These are phyloP conservation scores for Psephotus haematonotus DNA, from an alignment of 2,113 vertebrate genomes.

Conservation along the genomic window DNA sequence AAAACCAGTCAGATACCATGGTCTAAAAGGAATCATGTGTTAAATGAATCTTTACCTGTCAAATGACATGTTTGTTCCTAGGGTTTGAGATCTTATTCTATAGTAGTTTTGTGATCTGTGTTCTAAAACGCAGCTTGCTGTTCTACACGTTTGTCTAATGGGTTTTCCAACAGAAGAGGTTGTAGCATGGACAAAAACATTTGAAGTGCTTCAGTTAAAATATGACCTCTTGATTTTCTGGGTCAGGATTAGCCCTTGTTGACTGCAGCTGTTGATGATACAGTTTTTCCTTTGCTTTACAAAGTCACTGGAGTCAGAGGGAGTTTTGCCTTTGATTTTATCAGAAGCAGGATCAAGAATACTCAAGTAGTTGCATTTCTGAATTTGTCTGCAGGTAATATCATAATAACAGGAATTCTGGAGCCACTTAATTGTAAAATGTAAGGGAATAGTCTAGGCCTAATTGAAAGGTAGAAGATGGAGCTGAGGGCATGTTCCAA, in stretches of 20 bases:
- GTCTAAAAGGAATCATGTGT: not conserved
- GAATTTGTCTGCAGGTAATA: conserved; percentile 18
- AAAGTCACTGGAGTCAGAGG: not conserved
- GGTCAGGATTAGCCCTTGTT: not conserved
- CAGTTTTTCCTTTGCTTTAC: not conserved
- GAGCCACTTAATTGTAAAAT: conserved; percentile 12
- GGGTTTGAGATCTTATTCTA: not conserved
- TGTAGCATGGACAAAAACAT: not conserved
- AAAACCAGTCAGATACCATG: not conserved
- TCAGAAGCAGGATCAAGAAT: not conserved
- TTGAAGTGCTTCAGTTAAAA: not conserved
- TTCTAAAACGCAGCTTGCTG: not conserved
- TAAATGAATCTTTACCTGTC: not conserved
- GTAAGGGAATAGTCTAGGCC: not conserved
- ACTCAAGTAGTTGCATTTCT: not conserved
- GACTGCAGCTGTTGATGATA: not conserved
- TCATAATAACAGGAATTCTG: not conserved
- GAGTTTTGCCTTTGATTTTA: not conserved
- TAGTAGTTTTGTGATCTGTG: not conserved
- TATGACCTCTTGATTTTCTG: not conserved
- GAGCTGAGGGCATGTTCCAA: not conserved
- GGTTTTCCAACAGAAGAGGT: not conserved
- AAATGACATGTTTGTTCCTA: not conserved
- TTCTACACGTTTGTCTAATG: not conserved
- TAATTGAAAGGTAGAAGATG: not conserved